A percentile compares a stretch with the other conserved stretches of the same genome.
Conservation (phyloP, 1,140 invertebrate genomes). For the Aphidius ervi region DNA sequence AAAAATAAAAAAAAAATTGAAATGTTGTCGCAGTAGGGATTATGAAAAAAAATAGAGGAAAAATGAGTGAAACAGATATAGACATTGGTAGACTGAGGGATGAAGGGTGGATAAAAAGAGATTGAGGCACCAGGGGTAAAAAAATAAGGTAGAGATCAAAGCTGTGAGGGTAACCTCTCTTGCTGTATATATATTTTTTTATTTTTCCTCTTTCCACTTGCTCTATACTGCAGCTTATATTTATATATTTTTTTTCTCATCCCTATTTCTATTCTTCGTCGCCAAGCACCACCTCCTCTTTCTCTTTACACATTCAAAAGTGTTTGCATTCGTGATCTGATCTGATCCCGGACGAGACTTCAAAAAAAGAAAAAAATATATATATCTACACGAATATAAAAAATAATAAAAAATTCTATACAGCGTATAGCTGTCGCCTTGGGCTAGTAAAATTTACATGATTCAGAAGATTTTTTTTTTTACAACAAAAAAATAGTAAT, state of each 20-base stretch:
- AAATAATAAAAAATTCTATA: too few relatives aligned
- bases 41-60: background rate
- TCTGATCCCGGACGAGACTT: constrained; percentile 7
- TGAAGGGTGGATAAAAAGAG: constrained; percentile 14
- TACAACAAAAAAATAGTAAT: too few relatives aligned
- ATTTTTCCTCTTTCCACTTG: background rate
- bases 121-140: background rate
- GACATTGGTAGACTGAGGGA: background rate
- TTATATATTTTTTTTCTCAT: constrained; percentile 23
- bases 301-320: constrained; percentile 30
- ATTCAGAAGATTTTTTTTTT: too few relatives aligned
- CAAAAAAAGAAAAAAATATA: background rate
- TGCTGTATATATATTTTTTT: background rate
- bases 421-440: too few relatives aligned
- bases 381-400: too few relatives aligned
- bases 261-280: constrained; percentile 37
- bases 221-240: background rate
- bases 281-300: constrained; percentile 5
- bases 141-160: constrained; percentile 17
- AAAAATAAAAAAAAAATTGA: background rate
- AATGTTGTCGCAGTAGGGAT: background rate
- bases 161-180: background rate
- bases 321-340: constrained; percentile 38
- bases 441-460: too few relatives aligned
- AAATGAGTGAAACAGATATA: constrained; percentile 23